Percentiles rank a stretch among this genome's conserved stretches.
phyloP scores from a whole-genome alignment of 2,113 vertebrate genomes.

The Corythaixoides concolor region DNA sequence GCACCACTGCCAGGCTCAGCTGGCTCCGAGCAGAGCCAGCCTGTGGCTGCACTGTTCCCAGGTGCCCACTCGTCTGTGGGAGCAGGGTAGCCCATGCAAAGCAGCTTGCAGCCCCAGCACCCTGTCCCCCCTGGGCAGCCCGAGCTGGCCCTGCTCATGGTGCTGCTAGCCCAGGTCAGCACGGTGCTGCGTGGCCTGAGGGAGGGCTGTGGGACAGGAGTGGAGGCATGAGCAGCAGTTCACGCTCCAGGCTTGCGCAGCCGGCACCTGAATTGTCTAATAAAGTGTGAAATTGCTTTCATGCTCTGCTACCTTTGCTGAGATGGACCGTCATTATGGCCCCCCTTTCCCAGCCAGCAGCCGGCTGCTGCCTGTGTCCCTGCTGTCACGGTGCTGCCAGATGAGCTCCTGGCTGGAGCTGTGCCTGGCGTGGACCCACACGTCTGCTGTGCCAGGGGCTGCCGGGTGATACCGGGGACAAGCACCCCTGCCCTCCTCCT shows the following conservation, averaged over 20 bases:
- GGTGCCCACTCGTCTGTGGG: fast-evolving
- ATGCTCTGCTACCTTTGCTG: constrained; percentile 62
- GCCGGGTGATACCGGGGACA: background rate
- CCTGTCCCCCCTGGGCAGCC: background rate
- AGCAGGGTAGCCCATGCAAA: background rate
- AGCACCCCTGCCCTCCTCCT: background rate
- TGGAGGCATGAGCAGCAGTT: background rate
- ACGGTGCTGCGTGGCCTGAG: background rate
- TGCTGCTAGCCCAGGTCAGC: background rate
- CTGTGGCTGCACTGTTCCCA: background rate
- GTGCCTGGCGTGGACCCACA: fast-evolving
- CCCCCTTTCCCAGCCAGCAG: background rate
- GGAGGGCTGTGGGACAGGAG: background rate
- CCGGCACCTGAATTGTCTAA: constrained; percentile 73
- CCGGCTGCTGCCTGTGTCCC: background rate
- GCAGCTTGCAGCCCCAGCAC: background rate
- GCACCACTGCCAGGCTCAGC: background rate
- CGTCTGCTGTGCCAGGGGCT: background rate
- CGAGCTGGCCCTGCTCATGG: fast-evolving
- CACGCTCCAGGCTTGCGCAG: constrained; percentile 24
- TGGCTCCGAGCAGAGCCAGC: background rate
- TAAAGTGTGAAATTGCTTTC: constrained; percentile 82
- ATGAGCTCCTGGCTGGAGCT: background rate
- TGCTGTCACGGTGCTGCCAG: background rate
- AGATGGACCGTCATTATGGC: constrained; percentile 19